Conservation (phyloP, 2,113 vertebrate genomes). For the Neomonachus schauinslandi region DNA sequence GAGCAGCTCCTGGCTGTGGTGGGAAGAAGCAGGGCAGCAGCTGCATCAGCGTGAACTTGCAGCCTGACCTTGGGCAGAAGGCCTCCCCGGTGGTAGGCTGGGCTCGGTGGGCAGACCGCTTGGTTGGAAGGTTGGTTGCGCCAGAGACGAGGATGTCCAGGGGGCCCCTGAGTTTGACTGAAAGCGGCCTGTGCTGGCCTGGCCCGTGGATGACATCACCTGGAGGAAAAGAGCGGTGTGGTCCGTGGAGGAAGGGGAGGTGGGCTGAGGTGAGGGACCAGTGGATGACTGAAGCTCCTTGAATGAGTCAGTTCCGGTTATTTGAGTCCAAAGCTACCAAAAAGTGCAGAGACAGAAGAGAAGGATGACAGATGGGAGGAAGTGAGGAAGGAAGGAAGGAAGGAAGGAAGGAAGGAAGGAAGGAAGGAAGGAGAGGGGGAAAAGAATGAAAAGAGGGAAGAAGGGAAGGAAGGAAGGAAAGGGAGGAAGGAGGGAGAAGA, state of each 20-base stretch:
- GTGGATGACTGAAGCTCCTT: accelerated
- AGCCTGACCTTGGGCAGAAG: not conserved
- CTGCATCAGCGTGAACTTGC: too few relatives aligned
- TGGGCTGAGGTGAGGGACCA: too few relatives aligned
- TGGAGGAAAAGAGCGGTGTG: accelerated
- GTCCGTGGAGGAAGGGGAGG: accelerated
- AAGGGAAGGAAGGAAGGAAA: too few relatives aligned
- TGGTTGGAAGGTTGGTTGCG: not conserved
- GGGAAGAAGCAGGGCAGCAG: not conserved
- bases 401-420: not conserved
- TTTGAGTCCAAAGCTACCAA: not conserved
- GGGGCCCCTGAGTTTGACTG: not conserved
- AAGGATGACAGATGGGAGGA: not conserved
- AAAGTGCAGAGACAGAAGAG: not conserved
- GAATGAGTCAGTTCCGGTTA: not conserved
- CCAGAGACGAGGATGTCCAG: not conserved
- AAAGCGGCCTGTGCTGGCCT: not conserved
- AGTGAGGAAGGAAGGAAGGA: not conserved
- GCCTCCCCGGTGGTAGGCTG: not conserved
- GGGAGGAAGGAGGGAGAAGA: too few relatives aligned
- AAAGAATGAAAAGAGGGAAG: not conserved
- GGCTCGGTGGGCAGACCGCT: accelerated
- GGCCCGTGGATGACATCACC: accelerated
- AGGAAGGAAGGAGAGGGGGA: too few relatives aligned
- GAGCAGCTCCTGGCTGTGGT: not conserved